These are phyloP conservation scores for Mycteria americana DNA, from an alignment of 2,797 vertebrate species.

Conservation along the genomic window DNA sequence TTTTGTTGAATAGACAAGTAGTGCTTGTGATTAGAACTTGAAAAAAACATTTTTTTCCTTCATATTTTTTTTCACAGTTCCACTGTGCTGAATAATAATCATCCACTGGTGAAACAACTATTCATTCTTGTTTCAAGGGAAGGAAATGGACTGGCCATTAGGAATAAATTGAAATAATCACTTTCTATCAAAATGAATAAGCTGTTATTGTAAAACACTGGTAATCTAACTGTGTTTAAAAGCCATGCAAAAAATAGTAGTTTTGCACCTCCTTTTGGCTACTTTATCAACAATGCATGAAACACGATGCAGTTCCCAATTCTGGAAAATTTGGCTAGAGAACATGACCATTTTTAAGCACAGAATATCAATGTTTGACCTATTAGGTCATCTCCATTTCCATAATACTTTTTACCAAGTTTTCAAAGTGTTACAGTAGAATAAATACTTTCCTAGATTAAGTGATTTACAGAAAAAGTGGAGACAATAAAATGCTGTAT, in stretches of 20 bases:
- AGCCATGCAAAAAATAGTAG: background rate
- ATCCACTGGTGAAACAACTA: background rate
- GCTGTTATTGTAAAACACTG: background rate
- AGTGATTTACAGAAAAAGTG: background rate
- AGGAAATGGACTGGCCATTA: background rate
- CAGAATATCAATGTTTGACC: background rate
- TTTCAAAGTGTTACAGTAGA: background rate
- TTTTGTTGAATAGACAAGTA: background rate
- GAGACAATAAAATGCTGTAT: background rate
- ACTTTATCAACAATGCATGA: background rate
- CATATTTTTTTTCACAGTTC: background rate
- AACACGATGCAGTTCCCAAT: background rate
- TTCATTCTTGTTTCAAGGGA: background rate
- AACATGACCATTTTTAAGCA: background rate
- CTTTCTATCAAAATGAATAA: background rate
- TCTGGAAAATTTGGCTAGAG: background rate
- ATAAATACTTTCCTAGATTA: background rate
- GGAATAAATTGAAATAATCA: background rate
- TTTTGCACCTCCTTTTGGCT: background rate
- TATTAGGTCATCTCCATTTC: background rate
- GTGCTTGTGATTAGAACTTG: background rate
- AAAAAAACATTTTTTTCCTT: background rate
- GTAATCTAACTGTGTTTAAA: background rate
- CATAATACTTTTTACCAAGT: background rate
- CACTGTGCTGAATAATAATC: background rate